Base-by-base conservation (phyloP, 1,140 invertebrate genomes). In the Seison nebaliae region DNA sequence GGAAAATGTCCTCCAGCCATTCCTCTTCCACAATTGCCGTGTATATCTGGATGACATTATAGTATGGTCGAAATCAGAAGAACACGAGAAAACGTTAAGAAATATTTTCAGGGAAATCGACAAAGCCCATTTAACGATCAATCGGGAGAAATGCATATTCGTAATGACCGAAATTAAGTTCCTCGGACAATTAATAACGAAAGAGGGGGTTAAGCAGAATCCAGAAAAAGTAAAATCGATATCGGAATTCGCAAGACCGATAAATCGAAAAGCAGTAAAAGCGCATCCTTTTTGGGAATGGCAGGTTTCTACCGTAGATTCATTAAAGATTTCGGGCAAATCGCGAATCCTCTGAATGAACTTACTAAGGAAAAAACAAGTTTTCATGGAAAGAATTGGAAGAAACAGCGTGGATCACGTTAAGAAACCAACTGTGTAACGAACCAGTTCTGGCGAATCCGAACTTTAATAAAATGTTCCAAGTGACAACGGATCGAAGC, bases 211-310 rank as follows among this genome's bases (percentile, higher is more conserved):
- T n/a, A 38, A 46, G 20, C 52, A 54, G 24, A 47, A 51, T 45
- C 48, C 52, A 6, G 45, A 46, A 7, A 64, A 65, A 37, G 44
- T 57, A 1, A 36, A 46, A 33, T 49, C 54, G 6, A 51, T 64
- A 14, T n/a, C 37, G 20, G 39, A 46, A 7, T 51, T 45, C 41
- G 44, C 49, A 16, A 24, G 9, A n/a, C 45, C 46, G 20, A 47
- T 34, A 26, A 53, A 39, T 39, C 33, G 47, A 4, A 51, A 52
- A 21, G 48, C 60, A 28, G 20, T 65, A 0, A 43, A 53, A 24
- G 14, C 46, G 11, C 29, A 16, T 47, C 18, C n/a, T 64, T 67
- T 43, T 19, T 65, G 2, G 63, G 64, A 1, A 42, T 65, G 12
- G 38, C 51, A 28, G 50, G 51, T 28, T 63, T 55, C 41, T 53